Evolutionary conservation across 2,113 vertebrate species (phyloP).

Genomic region (Ammodytes marinus): DNA sequence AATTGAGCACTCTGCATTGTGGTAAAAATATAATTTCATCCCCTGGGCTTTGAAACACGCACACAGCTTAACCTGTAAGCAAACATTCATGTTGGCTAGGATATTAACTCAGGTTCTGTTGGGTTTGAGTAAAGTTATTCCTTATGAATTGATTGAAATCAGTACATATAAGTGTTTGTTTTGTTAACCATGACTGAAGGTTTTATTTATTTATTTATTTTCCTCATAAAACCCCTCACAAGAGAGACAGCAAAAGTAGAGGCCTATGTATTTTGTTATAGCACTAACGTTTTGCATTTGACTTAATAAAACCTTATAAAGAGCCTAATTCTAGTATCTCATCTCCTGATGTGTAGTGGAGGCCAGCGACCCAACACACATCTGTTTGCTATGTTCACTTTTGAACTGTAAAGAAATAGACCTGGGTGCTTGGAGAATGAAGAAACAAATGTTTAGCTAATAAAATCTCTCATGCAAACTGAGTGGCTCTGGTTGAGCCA

Average conservation of each 20-base stretch:
- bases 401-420: constrained; percentile 72
- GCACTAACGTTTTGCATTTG: constrained; percentile 19
- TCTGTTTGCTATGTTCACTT: constrained; percentile 80
- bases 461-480: constrained; percentile 80
- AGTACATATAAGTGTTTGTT: constrained; percentile 29
- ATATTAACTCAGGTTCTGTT: constrained; percentile 62
- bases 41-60: constrained; percentile 64
- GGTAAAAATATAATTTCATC: constrained; percentile 71
- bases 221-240: constrained; percentile 36
- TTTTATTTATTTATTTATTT: constrained; percentile 46
- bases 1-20: constrained; percentile 60
- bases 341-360: constrained; percentile 29
- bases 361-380: constrained; percentile 61
- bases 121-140: constrained; percentile 53
- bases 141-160: constrained; percentile 64
- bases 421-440: constrained; percentile 53
- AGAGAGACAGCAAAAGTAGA: constrained; percentile 16
- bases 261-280: background rate
- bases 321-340: constrained; percentile 25
- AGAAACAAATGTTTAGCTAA: constrained; percentile 85
- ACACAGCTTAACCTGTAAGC: constrained; percentile 52
- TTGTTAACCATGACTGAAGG: constrained; percentile 12
- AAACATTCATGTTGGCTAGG: constrained; percentile 56
- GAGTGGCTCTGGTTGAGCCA: constrained; percentile 69
- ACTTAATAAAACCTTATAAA: constrained; percentile 41